These are phyloP conservation scores for Brevimyrus niger DNA, from an alignment of 2,113 vertebrate genomes.

Conservation along the genomic window DNA sequence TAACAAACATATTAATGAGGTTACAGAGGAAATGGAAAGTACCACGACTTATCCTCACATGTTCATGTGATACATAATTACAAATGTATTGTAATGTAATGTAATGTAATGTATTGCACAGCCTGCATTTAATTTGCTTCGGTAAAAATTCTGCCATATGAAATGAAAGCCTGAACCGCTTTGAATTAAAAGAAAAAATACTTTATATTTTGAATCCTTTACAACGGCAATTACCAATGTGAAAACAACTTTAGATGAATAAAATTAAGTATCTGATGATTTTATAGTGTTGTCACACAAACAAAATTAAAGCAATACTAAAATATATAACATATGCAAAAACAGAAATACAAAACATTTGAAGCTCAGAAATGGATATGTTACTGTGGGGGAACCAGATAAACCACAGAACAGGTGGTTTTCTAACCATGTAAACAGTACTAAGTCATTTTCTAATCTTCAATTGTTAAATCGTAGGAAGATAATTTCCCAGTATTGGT, in stretches of 20 bases:
- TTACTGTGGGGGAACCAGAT: neutral
- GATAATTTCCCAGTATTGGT: neutral
- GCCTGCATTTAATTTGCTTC: neutral
- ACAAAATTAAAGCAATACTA: neutral
- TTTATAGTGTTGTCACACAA: neutral
- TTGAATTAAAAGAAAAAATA: neutral
- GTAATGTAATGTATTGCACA: neutral
- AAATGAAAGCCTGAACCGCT: neutral
- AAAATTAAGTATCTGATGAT: neutral
- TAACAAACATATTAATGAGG: neutral
- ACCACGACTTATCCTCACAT: neutral
- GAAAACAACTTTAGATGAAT: neutral
- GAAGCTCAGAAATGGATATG: neutral
- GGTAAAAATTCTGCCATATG: neutral
- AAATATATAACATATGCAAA: neutral
- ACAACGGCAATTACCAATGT: neutral
- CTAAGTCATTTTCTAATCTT: neutral
- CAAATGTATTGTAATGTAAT: neutral
- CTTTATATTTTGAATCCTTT: neutral
- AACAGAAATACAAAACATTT: neutral
- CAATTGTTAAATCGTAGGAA: neutral
- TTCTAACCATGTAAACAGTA: neutral
- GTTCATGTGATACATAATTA: neutral
- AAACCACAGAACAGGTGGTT: neutral
- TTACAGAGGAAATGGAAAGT: neutral